Conservation (phyloP, 2,888 invertebrate species). For the Brachyopa scutellaris region DNA sequence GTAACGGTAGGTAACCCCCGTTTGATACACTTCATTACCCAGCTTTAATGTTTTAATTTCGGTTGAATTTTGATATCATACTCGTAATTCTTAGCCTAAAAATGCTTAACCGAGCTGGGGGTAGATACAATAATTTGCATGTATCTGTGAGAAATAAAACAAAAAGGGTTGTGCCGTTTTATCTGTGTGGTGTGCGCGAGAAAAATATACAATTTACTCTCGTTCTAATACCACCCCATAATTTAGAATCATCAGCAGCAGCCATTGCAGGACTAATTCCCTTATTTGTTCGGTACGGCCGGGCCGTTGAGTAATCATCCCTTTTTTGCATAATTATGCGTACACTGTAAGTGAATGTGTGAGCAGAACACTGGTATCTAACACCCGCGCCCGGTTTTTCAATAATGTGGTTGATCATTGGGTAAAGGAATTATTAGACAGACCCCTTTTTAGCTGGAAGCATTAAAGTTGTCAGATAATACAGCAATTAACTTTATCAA, state of each 20-base stretch:
- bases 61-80: conserved; percentile 72
- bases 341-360: conserved; percentile 45
- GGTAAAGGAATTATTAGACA: conserved; percentile 39
- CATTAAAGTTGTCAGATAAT: conserved; percentile 3
- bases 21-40: conserved; percentile 72
- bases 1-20: conserved; percentile 3
- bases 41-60: conserved; percentile 71
- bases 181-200: not conserved
- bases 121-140: conserved; percentile 44
- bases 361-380: conserved; percentile 48
- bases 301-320: conserved; percentile 49
- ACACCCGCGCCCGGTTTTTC: conserved; percentile 58
- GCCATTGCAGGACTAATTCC: conserved; percentile 40
- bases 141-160: conserved; percentile 15
- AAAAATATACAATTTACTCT: conserved; percentile 22
- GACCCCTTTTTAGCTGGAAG: too few relatives aligned
- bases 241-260: conserved; percentile 14
- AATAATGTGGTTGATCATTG: conserved; percentile 70
- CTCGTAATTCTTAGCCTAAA: too few relatives aligned
- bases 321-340: conserved; percentile 62
- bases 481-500: not conserved
- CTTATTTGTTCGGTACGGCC: conserved; percentile 19
- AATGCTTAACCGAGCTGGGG: not conserved
- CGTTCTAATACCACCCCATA: conserved; percentile 16
- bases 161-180: conserved; percentile 12